These are phyloP conservation scores for Manis javanica DNA, from an alignment of 2,797 vertebrate species.

Conservation along the genomic window DNA sequence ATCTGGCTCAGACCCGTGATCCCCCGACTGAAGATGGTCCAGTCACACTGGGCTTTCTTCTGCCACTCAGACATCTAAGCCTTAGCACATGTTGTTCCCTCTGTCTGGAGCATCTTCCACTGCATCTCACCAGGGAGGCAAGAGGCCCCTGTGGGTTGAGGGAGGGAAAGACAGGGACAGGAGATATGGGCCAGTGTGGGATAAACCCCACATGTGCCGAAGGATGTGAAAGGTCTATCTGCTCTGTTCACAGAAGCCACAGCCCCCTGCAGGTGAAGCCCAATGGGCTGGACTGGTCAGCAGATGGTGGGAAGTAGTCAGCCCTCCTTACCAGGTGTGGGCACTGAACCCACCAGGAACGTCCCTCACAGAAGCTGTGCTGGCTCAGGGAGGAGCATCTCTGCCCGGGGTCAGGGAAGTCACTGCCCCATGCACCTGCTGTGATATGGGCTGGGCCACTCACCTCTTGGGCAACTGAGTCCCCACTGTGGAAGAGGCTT, in stretches of 20 bases:
- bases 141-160: not conserved
- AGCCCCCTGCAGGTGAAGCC: accelerated
- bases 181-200: accelerated
- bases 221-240: not conserved
- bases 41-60: not conserved
- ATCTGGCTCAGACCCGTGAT: not conserved
- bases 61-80: not conserved
- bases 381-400: not conserved
- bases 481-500: not conserved
- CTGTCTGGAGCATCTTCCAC: not conserved
- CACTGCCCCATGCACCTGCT: no score
- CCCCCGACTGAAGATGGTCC: not conserved
- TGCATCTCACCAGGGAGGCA: not conserved
- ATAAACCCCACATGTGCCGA: accelerated
- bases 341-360: not conserved
- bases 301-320: not conserved
- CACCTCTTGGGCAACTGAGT: not conserved
- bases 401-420: not conserved
- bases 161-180: not conserved
- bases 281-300: accelerated
- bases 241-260: not conserved
- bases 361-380: not conserved
- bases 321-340: not conserved
- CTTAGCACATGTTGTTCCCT: not conserved
- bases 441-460: accelerated